A percentile compares a stretch with the other conserved stretches of the same genome.
Conservation (phyloP, 2,113 vertebrate genomes). For the Leptosomus discolor region DNA sequence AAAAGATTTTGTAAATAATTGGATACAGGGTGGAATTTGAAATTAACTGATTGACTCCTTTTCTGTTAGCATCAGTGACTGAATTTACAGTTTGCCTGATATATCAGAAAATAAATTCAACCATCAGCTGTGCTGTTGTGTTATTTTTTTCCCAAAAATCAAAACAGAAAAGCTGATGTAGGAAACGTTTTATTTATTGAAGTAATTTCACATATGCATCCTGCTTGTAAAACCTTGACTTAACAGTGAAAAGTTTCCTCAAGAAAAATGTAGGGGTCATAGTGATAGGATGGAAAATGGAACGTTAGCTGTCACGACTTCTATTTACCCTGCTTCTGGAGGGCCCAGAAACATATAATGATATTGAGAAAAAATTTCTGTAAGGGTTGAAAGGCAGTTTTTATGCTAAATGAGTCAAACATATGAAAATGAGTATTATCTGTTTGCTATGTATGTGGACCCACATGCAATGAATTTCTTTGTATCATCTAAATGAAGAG, state of each 20-base stretch:
- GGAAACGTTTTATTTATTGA: not conserved
- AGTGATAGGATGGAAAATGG: not conserved
- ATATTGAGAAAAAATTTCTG: not conserved
- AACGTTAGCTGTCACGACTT: not conserved
- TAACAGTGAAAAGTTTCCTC: not conserved
- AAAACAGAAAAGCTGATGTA: not conserved
- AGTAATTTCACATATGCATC: not conserved
- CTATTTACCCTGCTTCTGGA: not conserved
- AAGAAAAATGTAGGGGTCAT: not conserved
- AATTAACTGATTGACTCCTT: not conserved
- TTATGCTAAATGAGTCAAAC: not conserved
- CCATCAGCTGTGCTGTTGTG: not conserved
- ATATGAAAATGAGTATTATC: not conserved
- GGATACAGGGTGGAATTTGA: not conserved
- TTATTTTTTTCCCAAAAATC: fast-evolving
- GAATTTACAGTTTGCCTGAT: not conserved
- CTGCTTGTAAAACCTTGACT: not conserved
- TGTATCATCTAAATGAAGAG: not conserved
- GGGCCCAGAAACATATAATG: not conserved
- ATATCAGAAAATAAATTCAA: not conserved
- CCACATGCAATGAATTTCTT: not conserved
- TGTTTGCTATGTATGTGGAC: not conserved
- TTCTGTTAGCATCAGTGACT: not conserved
- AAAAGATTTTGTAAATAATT: not conserved
- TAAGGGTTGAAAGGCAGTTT: not conserved